A percentile compares a stretch with the other conserved stretches of the same genome.
Evolutionary conservation across 1,140 invertebrate species (phyloP).

Genomic region (Conus betulinus): DNA sequence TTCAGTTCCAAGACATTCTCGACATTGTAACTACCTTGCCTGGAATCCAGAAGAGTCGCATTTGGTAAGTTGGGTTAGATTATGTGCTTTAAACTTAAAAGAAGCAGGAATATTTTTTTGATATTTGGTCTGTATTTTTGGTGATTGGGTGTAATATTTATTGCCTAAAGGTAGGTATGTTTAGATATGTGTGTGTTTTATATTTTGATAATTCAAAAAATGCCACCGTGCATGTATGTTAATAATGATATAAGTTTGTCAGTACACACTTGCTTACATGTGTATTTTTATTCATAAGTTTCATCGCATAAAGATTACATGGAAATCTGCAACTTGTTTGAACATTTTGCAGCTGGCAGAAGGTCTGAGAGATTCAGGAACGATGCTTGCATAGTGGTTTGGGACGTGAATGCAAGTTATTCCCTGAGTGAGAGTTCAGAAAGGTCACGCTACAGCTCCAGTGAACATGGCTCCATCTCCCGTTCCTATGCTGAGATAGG

Average conservation of each 20-base stretch:
- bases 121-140: no score
- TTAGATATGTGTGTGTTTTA: no score
- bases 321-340: not conserved
- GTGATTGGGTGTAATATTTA: no score
- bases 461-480: slow-evolving; percentile 51
- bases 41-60: slow-evolving; percentile 93
- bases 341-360: slow-evolving; percentile 81
- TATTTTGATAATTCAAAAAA: not conserved
- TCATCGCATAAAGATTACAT: no score
- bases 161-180: no score
- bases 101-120: no score
- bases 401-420: slow-evolving; percentile 70
- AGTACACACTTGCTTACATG: not conserved
- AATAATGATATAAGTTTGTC: not conserved
- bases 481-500: slow-evolving; percentile 67
- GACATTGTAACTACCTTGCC: slow-evolving; percentile 90
- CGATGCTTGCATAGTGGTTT: slow-evolving; percentile 74
- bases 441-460: slow-evolving; percentile 60
- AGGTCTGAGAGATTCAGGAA: slow-evolving; percentile 89
- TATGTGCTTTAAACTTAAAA: no score
- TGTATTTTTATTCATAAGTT: not conserved
- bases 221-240: not conserved
- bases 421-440: slow-evolving; percentile 49
- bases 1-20: slow-evolving; percentile 65
- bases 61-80: slow-evolving; percentile 75